Conservation (phyloP, 1,140 invertebrate species). For the Hyposmocoma kahamanoa region DNA sequence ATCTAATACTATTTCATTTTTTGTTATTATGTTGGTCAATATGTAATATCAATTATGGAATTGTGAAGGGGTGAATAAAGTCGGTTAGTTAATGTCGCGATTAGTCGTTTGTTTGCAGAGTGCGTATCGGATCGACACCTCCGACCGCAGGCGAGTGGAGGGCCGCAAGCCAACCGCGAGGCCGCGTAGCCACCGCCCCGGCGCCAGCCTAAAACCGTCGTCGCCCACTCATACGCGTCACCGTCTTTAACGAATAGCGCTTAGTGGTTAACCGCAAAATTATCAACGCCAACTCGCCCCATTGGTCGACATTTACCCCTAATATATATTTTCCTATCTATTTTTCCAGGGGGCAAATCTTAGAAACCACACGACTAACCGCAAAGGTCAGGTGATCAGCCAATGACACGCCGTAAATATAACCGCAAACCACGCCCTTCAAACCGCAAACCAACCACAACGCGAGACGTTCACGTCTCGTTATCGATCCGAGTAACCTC, state of each 20-base stretch:
- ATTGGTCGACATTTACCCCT: too few relatives aligned
- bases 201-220: too few relatives aligned
- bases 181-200: conserved; percentile 4
- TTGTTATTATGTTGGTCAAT: too few relatives aligned
- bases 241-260: conserved; percentile 65
- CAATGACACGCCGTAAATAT: conserved; percentile 64
- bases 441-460: conserved; percentile 71
- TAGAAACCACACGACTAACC: conserved; percentile 68
- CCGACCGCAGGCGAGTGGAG: conserved; percentile 43
- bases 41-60: too few relatives aligned
- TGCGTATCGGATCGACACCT: conserved; percentile 28
- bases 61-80: too few relatives aligned
- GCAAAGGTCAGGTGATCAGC: conserved; percentile 68
- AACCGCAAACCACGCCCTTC: conserved; percentile 64
- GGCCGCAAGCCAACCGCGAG: too few relatives aligned
- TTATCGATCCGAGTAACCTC: conserved; percentile 54
- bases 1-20: too few relatives aligned
- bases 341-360: conserved; percentile 72
- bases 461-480: conserved; percentile 59
- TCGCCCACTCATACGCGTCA: conserved; percentile 55
- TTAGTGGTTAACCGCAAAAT: conserved; percentile 66
- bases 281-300: conserved; percentile 49
- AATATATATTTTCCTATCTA: conserved; percentile 63
- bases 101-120: conserved; percentile 8
- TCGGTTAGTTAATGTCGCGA: too few relatives aligned